Evolutionary conservation across 2,797 vertebrate genomes (phyloP).

Genomic region (Gastrophryne carolinensis): DNA sequence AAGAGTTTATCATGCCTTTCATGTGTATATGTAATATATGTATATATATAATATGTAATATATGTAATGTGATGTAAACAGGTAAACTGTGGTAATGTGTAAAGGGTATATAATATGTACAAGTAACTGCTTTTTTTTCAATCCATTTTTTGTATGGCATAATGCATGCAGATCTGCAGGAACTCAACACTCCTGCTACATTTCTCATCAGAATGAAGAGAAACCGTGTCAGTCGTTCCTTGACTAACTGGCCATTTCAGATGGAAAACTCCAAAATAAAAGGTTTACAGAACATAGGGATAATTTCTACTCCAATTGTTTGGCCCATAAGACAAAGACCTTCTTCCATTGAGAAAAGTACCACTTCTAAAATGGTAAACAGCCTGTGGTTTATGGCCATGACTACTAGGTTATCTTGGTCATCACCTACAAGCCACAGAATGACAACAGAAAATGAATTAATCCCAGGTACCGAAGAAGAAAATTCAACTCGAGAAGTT

Average conservation of each 20-base stretch:
- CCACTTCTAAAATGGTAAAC: slow-evolving; percentile 55
- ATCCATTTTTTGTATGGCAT: slow-evolving; percentile 58
- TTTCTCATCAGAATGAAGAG: slow-evolving; percentile 63
- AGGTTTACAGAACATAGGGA: slow-evolving; percentile 70
- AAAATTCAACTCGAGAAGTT: slow-evolving; percentile 50
- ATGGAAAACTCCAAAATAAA: slow-evolving; percentile 63
- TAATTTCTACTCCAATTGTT: slow-evolving; percentile 81
- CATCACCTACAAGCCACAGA: slow-evolving; percentile 51
- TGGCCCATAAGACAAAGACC: slow-evolving; percentile 78
- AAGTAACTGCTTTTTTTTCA: slow-evolving; percentile 57
- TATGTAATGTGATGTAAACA: neutral
- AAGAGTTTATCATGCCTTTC: neutral
- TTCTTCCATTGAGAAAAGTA: slow-evolving; percentile 53
- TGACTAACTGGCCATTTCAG: slow-evolving; percentile 43
- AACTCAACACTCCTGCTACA: slow-evolving; percentile 64
- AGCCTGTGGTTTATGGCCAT: slow-evolving; percentile 46
- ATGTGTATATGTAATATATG: neutral
- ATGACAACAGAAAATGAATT: slow-evolving; percentile 42
- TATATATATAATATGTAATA: neutral
- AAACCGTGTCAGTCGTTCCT: slow-evolving; percentile 58
- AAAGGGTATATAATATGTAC: slow-evolving; percentile 41
- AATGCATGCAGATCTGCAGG: slow-evolving; percentile 64
- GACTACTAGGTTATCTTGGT: slow-evolving; percentile 50
- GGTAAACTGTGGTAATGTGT: neutral
- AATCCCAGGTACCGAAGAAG: slow-evolving; percentile 42